Evolutionary conservation across 2,113 vertebrate species (phyloP).

Genomic region (Copsychus sechellarum): DNA sequence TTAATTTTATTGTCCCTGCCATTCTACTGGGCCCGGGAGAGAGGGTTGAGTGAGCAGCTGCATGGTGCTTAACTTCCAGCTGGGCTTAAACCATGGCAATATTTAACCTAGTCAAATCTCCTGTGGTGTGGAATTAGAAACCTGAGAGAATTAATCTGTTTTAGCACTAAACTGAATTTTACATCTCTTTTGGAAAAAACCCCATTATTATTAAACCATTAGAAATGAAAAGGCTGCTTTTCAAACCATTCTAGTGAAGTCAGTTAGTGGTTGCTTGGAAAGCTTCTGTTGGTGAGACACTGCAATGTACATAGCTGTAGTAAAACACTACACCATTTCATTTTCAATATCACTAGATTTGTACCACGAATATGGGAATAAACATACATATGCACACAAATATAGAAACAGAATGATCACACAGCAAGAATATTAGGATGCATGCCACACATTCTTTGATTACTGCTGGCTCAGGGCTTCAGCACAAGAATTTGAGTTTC

Average conservation of each 20-base stretch:
- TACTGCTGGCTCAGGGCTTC: slow-evolving; percentile 20
- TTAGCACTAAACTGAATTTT: neutral
- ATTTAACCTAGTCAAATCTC: neutral
- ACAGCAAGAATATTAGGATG: neutral
- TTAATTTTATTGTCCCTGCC: neutral
- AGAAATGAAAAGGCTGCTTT: neutral
- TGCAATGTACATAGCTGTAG: neutral
- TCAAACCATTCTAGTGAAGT: neutral
- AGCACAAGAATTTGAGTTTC: slow-evolving; percentile 12
- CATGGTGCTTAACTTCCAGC: neutral
- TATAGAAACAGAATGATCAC: neutral
- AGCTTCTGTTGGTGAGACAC: neutral
- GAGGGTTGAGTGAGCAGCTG: neutral
- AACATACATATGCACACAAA: neutral
- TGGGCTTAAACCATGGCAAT: neutral
- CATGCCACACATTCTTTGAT: slow-evolving; percentile 17
- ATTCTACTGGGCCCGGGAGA: neutral
- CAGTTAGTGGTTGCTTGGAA: neutral
- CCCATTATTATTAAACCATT: neutral
- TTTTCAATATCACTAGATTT: neutral
- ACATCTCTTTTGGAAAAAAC: neutral
- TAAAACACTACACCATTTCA: neutral
- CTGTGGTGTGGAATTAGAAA: neutral
- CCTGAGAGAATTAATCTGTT: neutral
- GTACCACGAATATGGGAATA: neutral